Evolutionary conservation across 2,888 invertebrate genomes (phyloP).

Genomic region (Andrena marginata): DNA sequence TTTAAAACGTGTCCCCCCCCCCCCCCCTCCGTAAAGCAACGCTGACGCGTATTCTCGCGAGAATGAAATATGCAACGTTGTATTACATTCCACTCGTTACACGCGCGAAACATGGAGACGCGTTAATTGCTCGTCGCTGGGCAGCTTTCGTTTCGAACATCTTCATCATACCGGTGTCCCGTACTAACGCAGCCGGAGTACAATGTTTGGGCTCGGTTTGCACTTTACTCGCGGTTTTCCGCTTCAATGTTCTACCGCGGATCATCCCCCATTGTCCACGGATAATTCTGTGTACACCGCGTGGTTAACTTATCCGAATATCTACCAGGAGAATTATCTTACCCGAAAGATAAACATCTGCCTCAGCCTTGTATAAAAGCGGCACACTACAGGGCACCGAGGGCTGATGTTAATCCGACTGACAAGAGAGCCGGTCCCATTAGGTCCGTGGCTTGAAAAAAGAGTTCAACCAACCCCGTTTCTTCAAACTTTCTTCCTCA

Average conservation of each 20-base stretch:
- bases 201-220: neutral
- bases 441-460: slow-evolving; percentile 26
- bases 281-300: slow-evolving; percentile 15
- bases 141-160: slow-evolving; percentile 10
- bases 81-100: slow-evolving; percentile 35
- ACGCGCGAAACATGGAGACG: slow-evolving; percentile 4
- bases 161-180: neutral
- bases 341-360: slow-evolving; percentile 41
- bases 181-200: slow-evolving; percentile 7
- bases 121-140: slow-evolving; percentile 42
- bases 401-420: slow-evolving; percentile 53
- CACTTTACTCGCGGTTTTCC: no score
- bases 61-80: slow-evolving; percentile 45
- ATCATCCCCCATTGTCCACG: neutral
- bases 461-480: slow-evolving; percentile 49
- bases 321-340: slow-evolving; percentile 2
- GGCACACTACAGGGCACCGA: slow-evolving; percentile 22
- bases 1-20: slow-evolving; percentile 43
- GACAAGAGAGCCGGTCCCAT: slow-evolving; percentile 44
- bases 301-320: slow-evolving; percentile 21
- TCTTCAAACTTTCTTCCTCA: slow-evolving; percentile 60
- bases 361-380: slow-evolving; percentile 15
- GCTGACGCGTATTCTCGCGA: slow-evolving; percentile 32
- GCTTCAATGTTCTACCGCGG: neutral
- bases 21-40: slow-evolving; percentile 27